Base-by-base conservation (phyloP, 1,140 invertebrate genomes). In the Anadara kagoshimensis region DNA sequence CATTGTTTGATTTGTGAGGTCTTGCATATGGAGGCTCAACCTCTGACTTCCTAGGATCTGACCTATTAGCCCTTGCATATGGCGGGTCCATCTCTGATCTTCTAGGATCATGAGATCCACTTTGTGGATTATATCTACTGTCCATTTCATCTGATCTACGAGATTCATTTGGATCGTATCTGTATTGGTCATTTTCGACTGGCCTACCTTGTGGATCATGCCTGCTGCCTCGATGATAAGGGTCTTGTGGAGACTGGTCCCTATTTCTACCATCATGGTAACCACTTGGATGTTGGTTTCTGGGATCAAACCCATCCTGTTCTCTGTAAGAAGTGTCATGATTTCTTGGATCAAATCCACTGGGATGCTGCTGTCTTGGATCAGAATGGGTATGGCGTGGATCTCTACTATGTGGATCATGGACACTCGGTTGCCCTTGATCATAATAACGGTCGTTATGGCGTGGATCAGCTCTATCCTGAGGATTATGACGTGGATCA, bases 191-290 rank as follows among this genome's bases (percentile, higher is more conserved):
- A 36, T 36, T 36, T 36, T 36, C 29, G 7, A 2, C 29, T 36
- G 29, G 29, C 7, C 29, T 36, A 36, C 29, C 29, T 36, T 36
- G 29, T 36, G 29, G 29, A 36, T 36, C 29, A 36, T 7, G 29
- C 2, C 7, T 36, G 29, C 29, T 36, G 29, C 29, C 29, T 36
- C 7, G 22, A 22, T 63, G 61, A 26, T 47, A 26, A 20, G 59
- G 41, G 18, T 62, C 59, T 22, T 62, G 36, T 45, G n/a, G 59
- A 20, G 41, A 44, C 7, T 24, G 36, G 41, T 18, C 14, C 43
- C 44, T 63, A 47, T 44, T 44, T 24, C 24, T 44, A 5, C 12
- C 43, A 59, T 59, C 29, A 24, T 59, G 57, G 36, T 59, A 41
- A 11, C 29, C 43, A 36, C 43, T 36, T 41, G 63, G 63, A 54